These are phyloP conservation scores for Microctonus hyperodae DNA, from an alignment of 2,888 invertebrate genomes.

Conservation along the genomic window DNA sequence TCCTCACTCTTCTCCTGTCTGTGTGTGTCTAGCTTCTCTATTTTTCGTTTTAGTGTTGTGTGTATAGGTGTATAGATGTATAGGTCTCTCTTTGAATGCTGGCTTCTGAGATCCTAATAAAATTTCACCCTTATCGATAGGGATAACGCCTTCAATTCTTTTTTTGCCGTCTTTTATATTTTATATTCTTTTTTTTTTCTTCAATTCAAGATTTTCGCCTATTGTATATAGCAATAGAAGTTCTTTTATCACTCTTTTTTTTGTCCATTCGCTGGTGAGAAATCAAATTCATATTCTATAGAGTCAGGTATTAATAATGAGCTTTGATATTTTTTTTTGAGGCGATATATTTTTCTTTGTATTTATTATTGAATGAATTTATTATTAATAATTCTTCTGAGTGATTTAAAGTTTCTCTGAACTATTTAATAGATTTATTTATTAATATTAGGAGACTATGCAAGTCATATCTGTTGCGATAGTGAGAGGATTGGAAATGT, in stretches of 20 bases:
- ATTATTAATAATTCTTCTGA: too few species aligned
- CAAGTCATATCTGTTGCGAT: too few species aligned
- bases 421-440: too few species aligned
- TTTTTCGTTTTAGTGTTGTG: constrained; percentile 6
- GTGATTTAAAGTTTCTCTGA: too few species aligned
- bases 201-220: constrained; percentile 1
- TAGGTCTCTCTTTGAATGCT: constrained; percentile 15
- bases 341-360: too few species aligned
- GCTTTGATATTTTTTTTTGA: too few species aligned
- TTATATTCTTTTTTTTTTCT: constrained; percentile 4
- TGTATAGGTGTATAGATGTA: constrained; percentile 9
- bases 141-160: constrained; percentile 22
- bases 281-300: too few species aligned
- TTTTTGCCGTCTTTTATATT: constrained; percentile 16
- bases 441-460: too few species aligned
- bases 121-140: constrained; percentile 39
- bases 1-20: constrained; percentile 1
- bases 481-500: constrained; percentile 28
- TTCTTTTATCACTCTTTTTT: background rate
- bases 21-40: too few species aligned
- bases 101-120: constrained; percentile 42
- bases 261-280: background rate
- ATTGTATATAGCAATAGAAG: background rate
- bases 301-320: too few species aligned
- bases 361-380: too few species aligned